Evolutionary conservation across 1,140 invertebrate species (phyloP).

Genomic region (Brachionus paranguensis): DNA sequence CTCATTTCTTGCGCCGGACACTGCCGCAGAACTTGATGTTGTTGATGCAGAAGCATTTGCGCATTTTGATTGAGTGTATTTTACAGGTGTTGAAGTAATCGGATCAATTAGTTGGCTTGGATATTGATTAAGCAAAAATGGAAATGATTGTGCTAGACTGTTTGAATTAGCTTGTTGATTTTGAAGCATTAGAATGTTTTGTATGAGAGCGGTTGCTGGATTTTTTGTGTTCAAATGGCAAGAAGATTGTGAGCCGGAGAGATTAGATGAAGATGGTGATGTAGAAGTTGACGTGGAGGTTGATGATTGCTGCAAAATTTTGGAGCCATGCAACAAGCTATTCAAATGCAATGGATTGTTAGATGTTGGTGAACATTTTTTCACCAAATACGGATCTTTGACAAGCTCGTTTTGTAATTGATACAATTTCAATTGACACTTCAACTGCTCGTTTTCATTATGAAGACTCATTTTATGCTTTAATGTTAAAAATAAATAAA

Average conservation of each 20-base stretch:
- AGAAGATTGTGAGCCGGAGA: neutral
- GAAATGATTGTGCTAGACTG: conserved; percentile 6
- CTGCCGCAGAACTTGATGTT: neutral
- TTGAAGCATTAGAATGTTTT: neutral
- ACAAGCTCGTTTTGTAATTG: conserved; percentile 18
- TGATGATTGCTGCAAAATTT: neutral
- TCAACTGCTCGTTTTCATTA: conserved; percentile 14
- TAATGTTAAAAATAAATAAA: neutral
- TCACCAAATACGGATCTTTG: conserved; percentile 14
- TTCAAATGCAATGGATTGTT: neutral
- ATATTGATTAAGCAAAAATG: conserved; percentile 6
- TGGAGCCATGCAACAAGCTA: neutral
- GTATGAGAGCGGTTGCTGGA: neutral
- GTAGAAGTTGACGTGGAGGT: neutral
- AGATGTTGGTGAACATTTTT: neutral
- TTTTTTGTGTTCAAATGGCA: neutral
- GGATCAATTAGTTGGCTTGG: neutral
- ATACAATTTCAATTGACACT: conserved; percentile 16
- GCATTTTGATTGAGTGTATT: neutral
- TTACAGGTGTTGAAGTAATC: neutral
- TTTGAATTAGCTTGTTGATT: neutral
- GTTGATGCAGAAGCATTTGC: neutral
- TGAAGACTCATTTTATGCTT: conserved; percentile 8
- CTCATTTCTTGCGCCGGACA: neutral
- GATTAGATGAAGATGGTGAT: neutral